A percentile compares a stretch with the other conserved stretches of the same genome.
Evolutionary conservation across 1,140 invertebrate species (phyloP).

Genomic region (Gerris buenoi): DNA sequence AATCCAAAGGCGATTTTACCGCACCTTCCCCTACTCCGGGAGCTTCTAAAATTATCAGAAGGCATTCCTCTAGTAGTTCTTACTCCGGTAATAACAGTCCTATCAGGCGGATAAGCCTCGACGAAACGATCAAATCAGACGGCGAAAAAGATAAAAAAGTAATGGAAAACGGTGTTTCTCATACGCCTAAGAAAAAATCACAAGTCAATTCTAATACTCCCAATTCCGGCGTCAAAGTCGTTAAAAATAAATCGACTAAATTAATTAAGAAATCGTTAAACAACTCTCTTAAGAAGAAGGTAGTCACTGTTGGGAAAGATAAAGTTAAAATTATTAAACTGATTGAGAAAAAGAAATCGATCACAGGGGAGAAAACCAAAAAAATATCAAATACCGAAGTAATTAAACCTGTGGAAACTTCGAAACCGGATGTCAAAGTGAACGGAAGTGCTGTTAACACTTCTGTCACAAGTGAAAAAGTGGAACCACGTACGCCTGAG

Average conservation of each 20-base stretch:
- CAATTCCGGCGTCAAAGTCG: not conserved
- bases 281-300: not conserved
- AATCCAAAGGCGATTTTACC: slow-evolving; percentile 10
- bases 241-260: not conserved
- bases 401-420: not conserved
- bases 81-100: slow-evolving; percentile 47
- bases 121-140: not conserved
- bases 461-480: too few relatives aligned
- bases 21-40: slow-evolving; percentile 38
- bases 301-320: not conserved
- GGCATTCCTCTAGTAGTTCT: slow-evolving; percentile 60
- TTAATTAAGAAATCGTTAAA: not conserved
- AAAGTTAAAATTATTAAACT: not conserved
- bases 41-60: slow-evolving; percentile 59
- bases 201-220: too few relatives aligned
- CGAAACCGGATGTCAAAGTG: not conserved
- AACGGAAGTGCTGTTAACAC: not conserved
- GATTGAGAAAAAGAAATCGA: not conserved
- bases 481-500: not conserved
- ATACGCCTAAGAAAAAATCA: not conserved
- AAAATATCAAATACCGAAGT: too few relatives aligned
- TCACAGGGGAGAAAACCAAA: not conserved
- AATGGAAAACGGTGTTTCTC: not conserved
- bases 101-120: slow-evolving; percentile 12
- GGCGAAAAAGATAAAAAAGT: slow-evolving; percentile 7